Conservation (phyloP, 2,888 invertebrate species). For the Diogma glabrata region DNA sequence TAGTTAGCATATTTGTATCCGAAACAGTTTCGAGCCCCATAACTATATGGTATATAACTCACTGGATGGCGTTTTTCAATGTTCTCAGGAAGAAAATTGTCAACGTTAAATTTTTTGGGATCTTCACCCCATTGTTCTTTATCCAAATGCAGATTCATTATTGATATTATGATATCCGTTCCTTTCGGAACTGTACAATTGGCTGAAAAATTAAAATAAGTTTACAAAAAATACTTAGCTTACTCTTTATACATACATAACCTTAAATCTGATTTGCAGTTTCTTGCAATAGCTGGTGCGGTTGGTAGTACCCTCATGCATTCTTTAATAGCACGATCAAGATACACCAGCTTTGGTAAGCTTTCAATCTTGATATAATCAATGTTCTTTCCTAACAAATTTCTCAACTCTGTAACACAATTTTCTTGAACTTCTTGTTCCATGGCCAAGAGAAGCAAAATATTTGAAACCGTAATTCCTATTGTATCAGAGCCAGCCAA, state of each 20-base stretch:
- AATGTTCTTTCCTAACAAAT: neutral
- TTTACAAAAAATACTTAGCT: too few species aligned
- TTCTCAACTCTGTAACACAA: neutral
- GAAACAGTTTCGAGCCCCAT: neutral
- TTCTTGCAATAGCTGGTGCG: neutral
- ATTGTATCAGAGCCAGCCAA: neutral
- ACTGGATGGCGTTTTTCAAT: neutral
- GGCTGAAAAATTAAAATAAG: neutral
- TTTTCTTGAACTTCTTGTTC: neutral
- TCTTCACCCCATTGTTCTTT: neutral
- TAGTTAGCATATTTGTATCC: neutral
- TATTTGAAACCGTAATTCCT: neutral
- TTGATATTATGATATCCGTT: neutral
- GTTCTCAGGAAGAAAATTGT: slow-evolving; percentile 6
- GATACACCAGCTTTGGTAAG: neutral
- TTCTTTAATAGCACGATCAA: neutral
- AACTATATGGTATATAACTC: neutral
- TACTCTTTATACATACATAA: neutral
- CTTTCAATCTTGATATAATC: neutral
- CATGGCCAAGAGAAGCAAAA: neutral
- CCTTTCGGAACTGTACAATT: neutral
- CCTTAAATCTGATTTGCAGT: neutral
- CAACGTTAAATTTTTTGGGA: neutral
- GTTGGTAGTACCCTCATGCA: neutral
- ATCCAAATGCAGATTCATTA: neutral